phyloP scores from a whole-genome alignment of 2,113 vertebrate species.

The Oreocharis arfaki region DNA sequence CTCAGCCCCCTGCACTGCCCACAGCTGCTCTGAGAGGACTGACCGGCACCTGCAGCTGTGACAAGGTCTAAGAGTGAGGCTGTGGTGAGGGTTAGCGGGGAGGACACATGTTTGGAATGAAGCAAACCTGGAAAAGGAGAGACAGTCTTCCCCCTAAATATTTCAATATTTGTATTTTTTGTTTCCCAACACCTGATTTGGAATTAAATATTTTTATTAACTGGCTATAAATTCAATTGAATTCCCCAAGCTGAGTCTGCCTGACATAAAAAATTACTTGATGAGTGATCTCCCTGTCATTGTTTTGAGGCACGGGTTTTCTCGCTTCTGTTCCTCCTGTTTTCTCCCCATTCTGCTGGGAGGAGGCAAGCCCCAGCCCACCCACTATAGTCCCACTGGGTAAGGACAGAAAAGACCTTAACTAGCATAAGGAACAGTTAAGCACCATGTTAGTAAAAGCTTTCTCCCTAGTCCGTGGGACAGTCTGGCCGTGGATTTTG shows the following conservation, averaged over 20 bases:
- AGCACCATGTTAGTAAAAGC: background rate
- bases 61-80: background rate
- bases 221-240: background rate
- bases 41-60: background rate
- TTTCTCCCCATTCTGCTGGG: background rate
- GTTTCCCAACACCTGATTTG: background rate
- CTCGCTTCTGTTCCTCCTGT: background rate
- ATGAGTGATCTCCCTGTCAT: background rate
- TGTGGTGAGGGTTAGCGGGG: background rate
- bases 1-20: background rate
- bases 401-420: background rate
- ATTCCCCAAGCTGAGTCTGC: background rate
- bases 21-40: background rate
- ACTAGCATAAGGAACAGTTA: background rate
- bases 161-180: background rate
- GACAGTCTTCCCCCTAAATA: background rate
- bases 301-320: background rate
- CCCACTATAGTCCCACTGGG: background rate
- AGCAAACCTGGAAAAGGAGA: background rate
- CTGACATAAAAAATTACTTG: background rate
- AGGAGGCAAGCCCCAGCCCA: fast-evolving
- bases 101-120: background rate
- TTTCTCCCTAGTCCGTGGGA: background rate
- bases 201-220: background rate
- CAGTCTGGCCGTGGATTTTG: background rate